Evolutionary conservation across 2,113 vertebrate genomes (phyloP), one percentile per base, ranked within the genome.

Genomic region (Xyrauchen texanus): DNA sequence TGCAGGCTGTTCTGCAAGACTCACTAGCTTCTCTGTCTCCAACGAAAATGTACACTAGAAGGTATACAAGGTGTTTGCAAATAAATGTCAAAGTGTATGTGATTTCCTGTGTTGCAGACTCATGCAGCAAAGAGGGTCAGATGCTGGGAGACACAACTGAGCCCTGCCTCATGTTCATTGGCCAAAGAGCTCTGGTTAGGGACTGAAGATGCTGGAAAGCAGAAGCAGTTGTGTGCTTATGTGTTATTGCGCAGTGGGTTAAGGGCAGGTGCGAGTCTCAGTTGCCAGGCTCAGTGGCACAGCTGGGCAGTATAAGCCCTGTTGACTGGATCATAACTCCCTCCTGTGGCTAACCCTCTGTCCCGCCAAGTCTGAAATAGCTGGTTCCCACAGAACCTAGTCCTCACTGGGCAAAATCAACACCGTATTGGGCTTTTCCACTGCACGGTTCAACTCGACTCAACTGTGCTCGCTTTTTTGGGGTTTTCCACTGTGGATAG

Each of bases 281-380:
- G n/a, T n/a, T 84, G 81, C 73, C 66, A 65, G 61, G 58, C 66
- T 71, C 46, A n/a, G 77, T 68, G 68, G 67, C 82, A 79, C 83
- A 87, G 81, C 86, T 87, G 86, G 83, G 44, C 76, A 72, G 66
- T 78, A 79, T 79, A 78, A 85, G 80, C 80, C 83, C 77, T 80
- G 60, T 76, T 75, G 81, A 58, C 77, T 77, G 81, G 76, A 60
- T 63, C 72, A 57, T 53, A 63, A 67, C 81, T 68, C 73, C 76
- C 81, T 76, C 83, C 80, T 66, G 68, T 72, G 63, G 84, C 77
- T 78, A 68, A 76, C 81, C 78, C 76, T 78, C 76, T 76, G 73
- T 81, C 76, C 77, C 74, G n/a, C 81, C 61, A 49, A 78, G 79
- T 84, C 75, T 80, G 73, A 52, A 86, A 82, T 83, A 87, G 83